Base-by-base conservation (phyloP, 2,797 vertebrate genomes). In the Dermochelys coriacea region DNA sequence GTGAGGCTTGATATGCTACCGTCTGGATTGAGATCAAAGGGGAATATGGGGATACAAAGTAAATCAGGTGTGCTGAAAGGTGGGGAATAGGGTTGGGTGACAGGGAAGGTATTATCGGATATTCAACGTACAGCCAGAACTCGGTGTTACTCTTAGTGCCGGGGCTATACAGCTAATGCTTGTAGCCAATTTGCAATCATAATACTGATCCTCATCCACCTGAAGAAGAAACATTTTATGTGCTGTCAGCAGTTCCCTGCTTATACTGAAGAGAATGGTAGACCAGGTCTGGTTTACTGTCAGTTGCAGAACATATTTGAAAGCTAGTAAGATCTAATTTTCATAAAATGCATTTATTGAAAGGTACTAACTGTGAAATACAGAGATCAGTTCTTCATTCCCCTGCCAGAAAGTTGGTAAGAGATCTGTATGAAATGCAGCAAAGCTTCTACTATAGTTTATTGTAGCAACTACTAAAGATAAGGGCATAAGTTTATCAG, bases 61-160 rank as follows among this genome's bases (percentile, higher is more conserved):
- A 47, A 50, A 4, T 0, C 5, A 3, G 50, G 71, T 15, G 55
- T 41, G 45, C 41, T 47, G 41, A 75, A 75, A 23, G 23, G 23
- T 1, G 10, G 2, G 49, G 3, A 2, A 25, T 31, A 4, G 5
- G 78, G 68, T 16, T 12, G 3, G 3, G 14, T 34, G 16, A 9
- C 18, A 1, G 3, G 23, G 1, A 3, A 12, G 1, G 0, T 34
- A 29, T 25, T 75, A 47, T 1, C 2, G 0, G 31, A 37, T 8
- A 2, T 29, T 27, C 2, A 12, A 1, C 68, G 49, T 5, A 0
- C 31, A 3, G 47, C 31, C 47, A 29, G 41, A 77, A 29, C 37
- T 41, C 23, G 18, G 19, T 41, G 29, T 18, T 0, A 29, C 47
- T 45, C 12, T 6, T 3, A 1, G 2, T 0, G 3, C 21, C 16